Evolutionary conservation across 2,797 vertebrate genomes (phyloP).

Genomic region (Siniperca undulata): DNA sequence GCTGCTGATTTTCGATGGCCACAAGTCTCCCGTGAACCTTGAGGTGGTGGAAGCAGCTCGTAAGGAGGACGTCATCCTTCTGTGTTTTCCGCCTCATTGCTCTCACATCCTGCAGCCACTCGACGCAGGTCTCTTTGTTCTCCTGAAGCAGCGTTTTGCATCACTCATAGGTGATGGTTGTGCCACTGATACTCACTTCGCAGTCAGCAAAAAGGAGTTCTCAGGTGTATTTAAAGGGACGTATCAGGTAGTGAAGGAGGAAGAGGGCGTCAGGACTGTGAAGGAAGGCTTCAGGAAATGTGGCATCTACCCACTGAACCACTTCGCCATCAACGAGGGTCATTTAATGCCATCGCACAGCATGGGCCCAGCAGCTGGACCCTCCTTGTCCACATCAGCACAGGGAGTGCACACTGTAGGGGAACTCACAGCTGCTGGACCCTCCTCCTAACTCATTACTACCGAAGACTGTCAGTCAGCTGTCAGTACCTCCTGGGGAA

Average conservation of each 20-base stretch:
- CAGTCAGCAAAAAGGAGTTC: constrained; percentile 81
- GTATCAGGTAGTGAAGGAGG: constrained; percentile 69
- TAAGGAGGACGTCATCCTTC: constrained; percentile 71
- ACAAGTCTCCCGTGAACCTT: constrained; percentile 76
- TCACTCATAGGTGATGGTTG: constrained; percentile 50
- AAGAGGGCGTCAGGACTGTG: constrained; percentile 72
- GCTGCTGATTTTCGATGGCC: constrained; percentile 77
- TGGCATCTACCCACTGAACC: constrained; percentile 74
- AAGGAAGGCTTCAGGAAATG: constrained; percentile 78
- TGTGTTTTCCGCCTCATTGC: constrained; percentile 80
- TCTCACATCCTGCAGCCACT: constrained; percentile 79
- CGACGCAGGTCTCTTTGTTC: constrained; percentile 64
- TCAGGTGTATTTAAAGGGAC: constrained; percentile 72
- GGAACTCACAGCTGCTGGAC: constrained; percentile 55
- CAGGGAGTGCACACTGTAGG: constrained; percentile 39
- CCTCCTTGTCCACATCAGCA: constrained; percentile 42
- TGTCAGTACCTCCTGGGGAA: constrained; percentile 14
- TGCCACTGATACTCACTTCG: constrained; percentile 57
- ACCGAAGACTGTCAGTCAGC: constrained; percentile 10
- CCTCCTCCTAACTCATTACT: constrained; percentile 48
- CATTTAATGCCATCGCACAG: constrained; percentile 55
- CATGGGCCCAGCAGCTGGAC: constrained; percentile 36
- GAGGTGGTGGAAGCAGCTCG: constrained; percentile 80
- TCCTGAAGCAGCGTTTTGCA: constrained; percentile 71
- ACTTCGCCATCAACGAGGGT: constrained; percentile 49